Evolutionary conservation across 2,797 vertebrate genomes (phyloP).

Genomic region (Manis javanica): DNA sequence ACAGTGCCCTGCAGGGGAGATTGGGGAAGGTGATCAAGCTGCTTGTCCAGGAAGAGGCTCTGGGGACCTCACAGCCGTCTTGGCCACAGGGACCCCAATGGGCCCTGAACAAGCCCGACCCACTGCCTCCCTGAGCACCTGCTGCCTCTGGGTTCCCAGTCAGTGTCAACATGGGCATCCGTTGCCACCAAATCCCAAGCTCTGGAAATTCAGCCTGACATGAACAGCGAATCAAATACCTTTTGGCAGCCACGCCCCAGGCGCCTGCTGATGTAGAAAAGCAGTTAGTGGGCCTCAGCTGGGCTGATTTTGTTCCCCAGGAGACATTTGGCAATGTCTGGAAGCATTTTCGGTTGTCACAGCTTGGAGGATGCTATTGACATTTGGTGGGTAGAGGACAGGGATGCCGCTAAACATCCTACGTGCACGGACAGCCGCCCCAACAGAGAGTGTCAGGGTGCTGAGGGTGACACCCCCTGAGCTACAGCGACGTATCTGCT

Average conservation of each 20-base stretch:
- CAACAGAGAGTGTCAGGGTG: fast-evolving
- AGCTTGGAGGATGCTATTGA: not conserved
- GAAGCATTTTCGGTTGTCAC: not conserved
- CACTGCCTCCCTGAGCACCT: not conserved
- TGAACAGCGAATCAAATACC: not conserved
- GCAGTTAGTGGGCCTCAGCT: not conserved
- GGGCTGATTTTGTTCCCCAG: not conserved
- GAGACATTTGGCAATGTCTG: not conserved
- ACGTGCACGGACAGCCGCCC: too few relatives aligned
- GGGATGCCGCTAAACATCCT: not conserved
- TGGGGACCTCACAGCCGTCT: not conserved
- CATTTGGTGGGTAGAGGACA: not conserved
- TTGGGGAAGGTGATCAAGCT: not conserved
- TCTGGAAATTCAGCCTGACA: not conserved
- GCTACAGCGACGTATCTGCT: not conserved
- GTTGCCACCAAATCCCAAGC: not conserved
- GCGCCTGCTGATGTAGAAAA: not conserved
- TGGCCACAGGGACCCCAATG: not conserved
- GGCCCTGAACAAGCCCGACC: too few relatives aligned
- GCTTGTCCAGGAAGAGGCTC: not conserved
- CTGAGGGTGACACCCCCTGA: not conserved
- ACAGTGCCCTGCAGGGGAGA: not conserved
- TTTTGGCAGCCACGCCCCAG: not conserved
- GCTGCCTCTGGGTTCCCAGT: not conserved
- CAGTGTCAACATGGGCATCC: not conserved